A percentile compares a stretch with the other conserved stretches of the same genome.
These are phyloP conservation scores for Takifugu flavidus DNA, from an alignment of 2,113 vertebrate species.

Conservation along the genomic window DNA sequence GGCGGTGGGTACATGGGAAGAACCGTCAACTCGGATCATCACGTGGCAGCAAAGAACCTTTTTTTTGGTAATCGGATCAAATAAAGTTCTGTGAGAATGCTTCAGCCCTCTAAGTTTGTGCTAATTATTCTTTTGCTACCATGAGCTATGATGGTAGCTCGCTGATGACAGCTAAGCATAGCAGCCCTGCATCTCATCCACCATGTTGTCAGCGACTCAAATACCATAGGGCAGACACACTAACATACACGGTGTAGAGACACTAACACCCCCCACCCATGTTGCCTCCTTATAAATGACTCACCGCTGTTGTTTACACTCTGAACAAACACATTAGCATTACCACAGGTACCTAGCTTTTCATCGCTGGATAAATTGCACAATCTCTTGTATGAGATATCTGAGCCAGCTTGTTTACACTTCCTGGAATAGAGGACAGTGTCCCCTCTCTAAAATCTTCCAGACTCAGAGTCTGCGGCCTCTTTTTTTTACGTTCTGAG, in stretches of 20 bases:
- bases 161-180: constrained; percentile 33
- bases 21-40: constrained; percentile 16
- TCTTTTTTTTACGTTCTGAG: constrained; percentile 7
- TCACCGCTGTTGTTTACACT: constrained; percentile 45
- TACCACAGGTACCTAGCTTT: constrained; percentile 14
- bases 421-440: constrained; percentile 18
- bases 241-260: constrained; percentile 9
- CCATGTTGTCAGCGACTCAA: constrained; percentile 14
- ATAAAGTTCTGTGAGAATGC: too few relatives aligned
- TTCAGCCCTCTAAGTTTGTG: too few relatives aligned
- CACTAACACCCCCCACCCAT: constrained; percentile 5
- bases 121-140: neutral
- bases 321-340: constrained; percentile 50
- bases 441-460: constrained; percentile 12
- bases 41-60: neutral
- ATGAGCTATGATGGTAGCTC: constrained; percentile 19
- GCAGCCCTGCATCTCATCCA: constrained; percentile 23
- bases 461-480: neutral
- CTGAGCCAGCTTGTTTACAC: neutral
- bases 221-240: constrained; percentile 31
- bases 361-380: constrained; percentile 38
- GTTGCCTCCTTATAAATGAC: constrained; percentile 34
- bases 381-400: constrained; percentile 30
- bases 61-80: constrained; percentile 1
- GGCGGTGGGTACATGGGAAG: neutral